phyloP scores from a whole-genome alignment of 2,113 vertebrate species.

The Gnathonemus longibarbis region DNA sequence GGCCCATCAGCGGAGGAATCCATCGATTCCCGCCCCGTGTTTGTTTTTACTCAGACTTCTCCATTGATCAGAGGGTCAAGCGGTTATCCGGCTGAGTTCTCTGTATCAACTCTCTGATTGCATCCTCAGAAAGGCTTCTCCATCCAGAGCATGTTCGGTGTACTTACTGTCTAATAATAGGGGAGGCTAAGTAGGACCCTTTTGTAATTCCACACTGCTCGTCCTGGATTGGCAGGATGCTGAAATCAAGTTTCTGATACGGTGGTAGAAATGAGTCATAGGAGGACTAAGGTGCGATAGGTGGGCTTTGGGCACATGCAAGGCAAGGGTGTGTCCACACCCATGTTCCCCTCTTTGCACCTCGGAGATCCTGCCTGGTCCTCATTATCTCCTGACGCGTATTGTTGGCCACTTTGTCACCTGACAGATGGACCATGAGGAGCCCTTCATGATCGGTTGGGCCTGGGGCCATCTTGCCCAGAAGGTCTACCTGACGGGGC shows the following conservation, averaged over 20 bases:
- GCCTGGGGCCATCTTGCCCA: neutral
- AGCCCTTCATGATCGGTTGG: too few relatives aligned
- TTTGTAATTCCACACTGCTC: neutral
- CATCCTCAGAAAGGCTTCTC: neutral
- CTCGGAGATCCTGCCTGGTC: neutral
- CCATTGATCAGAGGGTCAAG: constrained; percentile 20
- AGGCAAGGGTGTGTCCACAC: neutral
- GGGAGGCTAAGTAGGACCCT: neutral
- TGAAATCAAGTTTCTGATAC: neutral
- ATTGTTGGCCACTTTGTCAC: neutral
- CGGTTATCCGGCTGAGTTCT: neutral
- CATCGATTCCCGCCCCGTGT: constrained; percentile 29
- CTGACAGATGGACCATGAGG: neutral
- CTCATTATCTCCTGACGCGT: neutral
- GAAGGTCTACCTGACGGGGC: neutral
- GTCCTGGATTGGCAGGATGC: neutral
- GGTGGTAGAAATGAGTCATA: neutral
- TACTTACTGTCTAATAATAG: neutral
- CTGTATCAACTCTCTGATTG: neutral
- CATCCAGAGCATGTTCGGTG: neutral
- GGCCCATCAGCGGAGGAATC: neutral
- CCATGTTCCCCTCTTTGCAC: neutral
- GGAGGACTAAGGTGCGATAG: neutral
- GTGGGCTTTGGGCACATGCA: neutral
- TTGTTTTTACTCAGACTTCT: constrained; percentile 20